phyloP scores from a whole-genome alignment of 1,140 invertebrate species.

The Probaryconus sp. region DNA sequence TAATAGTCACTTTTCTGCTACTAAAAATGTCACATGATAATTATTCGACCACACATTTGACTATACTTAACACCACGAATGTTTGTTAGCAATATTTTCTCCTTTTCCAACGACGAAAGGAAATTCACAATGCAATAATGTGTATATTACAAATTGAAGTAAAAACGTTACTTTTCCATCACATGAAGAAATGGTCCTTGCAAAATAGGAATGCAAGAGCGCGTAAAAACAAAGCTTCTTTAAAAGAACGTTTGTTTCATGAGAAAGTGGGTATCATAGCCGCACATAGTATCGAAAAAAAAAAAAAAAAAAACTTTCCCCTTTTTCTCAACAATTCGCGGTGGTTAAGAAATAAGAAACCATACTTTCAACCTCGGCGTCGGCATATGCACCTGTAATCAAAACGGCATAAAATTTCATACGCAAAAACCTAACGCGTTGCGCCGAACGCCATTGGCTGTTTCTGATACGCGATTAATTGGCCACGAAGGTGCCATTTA shows the following conservation, averaged over 20 bases:
- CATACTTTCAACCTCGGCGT: slow-evolving; percentile 32
- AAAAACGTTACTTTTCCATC: too few relatives aligned
- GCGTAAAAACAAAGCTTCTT: slow-evolving; percentile 16
- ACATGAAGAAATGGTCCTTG: not conserved
- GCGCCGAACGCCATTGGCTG: slow-evolving; percentile 17
- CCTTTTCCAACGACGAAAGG: too few relatives aligned
- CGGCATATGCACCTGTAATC: slow-evolving; percentile 62
- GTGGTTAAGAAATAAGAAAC: slow-evolving; percentile 28
- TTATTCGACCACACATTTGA: too few relatives aligned
- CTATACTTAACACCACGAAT: too few relatives aligned
- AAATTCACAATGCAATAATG: too few relatives aligned
- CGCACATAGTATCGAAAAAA: not conserved
- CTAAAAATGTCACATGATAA: too few relatives aligned
- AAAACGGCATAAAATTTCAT: slow-evolving; percentile 61
- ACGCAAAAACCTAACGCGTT: slow-evolving; percentile 45
- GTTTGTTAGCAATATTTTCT: too few relatives aligned
- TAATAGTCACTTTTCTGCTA: too few relatives aligned
- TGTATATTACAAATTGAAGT: too few relatives aligned
- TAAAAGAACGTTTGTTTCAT: slow-evolving; percentile 16
- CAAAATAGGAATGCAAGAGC: slow-evolving; percentile 10
- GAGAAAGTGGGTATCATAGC: slow-evolving; percentile 31
- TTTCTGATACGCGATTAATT: slow-evolving; percentile 26
- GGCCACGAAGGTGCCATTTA: slow-evolving; percentile 32
- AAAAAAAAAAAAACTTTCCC: not conserved
- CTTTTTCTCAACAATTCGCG: slow-evolving; percentile 27